A percentile compares a stretch with the other conserved stretches of the same genome.
phyloP scores from a whole-genome alignment of 2,797 vertebrate genomes.

The Pipistrellus pygmaeus region DNA sequence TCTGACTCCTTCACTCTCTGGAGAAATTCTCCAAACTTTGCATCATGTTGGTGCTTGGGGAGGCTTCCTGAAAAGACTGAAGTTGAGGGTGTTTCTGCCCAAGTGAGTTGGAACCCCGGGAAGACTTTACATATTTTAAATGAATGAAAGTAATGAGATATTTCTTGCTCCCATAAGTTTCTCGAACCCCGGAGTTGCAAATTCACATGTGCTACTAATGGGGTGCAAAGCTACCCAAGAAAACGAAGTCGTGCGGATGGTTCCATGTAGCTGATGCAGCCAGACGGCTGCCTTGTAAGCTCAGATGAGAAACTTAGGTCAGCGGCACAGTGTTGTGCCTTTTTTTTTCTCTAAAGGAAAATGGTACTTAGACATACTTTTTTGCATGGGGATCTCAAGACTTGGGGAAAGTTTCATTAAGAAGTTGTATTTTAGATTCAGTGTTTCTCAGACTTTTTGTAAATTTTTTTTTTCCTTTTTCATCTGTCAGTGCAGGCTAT shows the following conservation, averaged over 20 bases:
- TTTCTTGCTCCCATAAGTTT: not conserved
- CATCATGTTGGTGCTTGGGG: not conserved
- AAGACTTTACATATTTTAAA: not conserved
- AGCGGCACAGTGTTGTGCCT: no score
- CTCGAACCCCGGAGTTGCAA: not conserved
- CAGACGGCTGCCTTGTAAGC: not conserved
- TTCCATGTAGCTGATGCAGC: fast-evolving
- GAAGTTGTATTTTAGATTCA: not conserved
- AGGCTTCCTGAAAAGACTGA: not conserved
- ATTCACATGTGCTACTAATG: not conserved
- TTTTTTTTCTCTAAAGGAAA: not conserved
- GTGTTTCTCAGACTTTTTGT: not conserved
- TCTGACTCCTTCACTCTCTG: not conserved
- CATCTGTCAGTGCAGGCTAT: not conserved
- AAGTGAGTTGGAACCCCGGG: not conserved
- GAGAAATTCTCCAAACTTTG: not conserved
- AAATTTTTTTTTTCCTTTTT: not conserved
- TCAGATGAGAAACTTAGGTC: not conserved
- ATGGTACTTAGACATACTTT: not conserved
- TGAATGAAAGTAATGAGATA: not conserved
- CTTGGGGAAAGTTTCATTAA: not conserved
- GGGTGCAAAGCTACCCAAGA: no score
- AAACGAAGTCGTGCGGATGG: no score
- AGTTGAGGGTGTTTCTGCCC: not conserved
- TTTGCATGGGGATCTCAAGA: not conserved